Base-by-base conservation (phyloP, 2,113 vertebrate species). In the Cephalopterus ornatus region DNA sequence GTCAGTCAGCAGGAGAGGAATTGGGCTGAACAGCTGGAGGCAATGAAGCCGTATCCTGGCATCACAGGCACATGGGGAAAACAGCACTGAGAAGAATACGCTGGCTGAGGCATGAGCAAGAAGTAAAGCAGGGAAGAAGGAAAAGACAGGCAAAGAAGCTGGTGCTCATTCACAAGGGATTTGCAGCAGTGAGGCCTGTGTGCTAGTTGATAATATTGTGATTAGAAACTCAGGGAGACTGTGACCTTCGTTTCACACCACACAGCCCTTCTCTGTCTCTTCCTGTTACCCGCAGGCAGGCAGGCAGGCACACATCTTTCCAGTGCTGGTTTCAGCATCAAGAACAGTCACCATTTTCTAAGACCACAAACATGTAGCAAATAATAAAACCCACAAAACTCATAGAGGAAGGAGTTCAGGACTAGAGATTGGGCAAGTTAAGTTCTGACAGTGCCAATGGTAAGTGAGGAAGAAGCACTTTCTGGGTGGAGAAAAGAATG, bases 31-130 rank as follows among this genome's bases (percentile, higher is more conserved):
- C 0, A 0, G 0, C 1, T 12, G 15, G n/a, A 42, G 58, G 55
- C 17, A 66, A 6, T 2, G 10, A 11, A 73, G 37, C 28, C 21
- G 1, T 8, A 13, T 23, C 1, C 4, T 12, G 39, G 44, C 28
- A 44, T 70, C 24, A n/a, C 39, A 56, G 46, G 55, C n/a, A 35
- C 2, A 0, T 9, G 42, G 33, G 37, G 68, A 77, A 53, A 26
- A 39, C 20, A 30, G 8, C 6, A 19, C 28, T 0, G 9, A 71
- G 70, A 82, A 11, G 30, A 61, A 71, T 84, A 49, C 0, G 0
- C 49, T 32, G 35, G 33, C 50, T 52, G 53, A 55, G 39, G n/a
- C 53, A 41, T 1, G 11, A 82, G 37, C 44, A 37, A 42, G 16
- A 80, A 71, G 26, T 62, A 63, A 52, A 67, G 19, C 7, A 35